Percentiles rank a stretch among this genome's conserved stretches.
phyloP scores from a whole-genome alignment of 2,888 invertebrate species.

The Trisateles emortualis region DNA sequence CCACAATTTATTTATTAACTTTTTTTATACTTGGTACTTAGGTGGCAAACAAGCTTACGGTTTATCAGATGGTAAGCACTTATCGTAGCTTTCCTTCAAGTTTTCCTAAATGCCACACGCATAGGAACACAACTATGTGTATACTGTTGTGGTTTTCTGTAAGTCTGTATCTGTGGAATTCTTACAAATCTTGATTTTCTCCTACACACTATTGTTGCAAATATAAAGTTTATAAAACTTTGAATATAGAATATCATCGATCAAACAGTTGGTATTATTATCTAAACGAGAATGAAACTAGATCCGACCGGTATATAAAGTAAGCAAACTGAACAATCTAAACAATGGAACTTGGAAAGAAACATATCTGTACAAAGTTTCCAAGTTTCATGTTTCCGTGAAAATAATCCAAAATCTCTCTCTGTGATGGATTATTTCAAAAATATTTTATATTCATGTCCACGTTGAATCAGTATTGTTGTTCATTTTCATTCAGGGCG shows the following conservation, averaged over 20 bases:
- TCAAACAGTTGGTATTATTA: background rate
- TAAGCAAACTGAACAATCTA: conserved; percentile 17
- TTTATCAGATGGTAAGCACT: no score
- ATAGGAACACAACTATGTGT: no score
- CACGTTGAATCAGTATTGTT: conserved; percentile 67
- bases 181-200: background rate
- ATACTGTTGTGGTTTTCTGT: no score
- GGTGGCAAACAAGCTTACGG: no score
- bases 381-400: conserved; percentile 18
- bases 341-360: conserved; percentile 19
- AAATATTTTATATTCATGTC: conserved; percentile 62
- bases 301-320: background rate
- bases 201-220: background rate
- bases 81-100: no score
- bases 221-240: background rate
- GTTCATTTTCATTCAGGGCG: conserved; percentile 78
- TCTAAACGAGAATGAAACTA: background rate
- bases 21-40: no score
- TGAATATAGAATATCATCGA: background rate
- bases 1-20: no score
- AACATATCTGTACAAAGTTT: conserved; percentile 22
- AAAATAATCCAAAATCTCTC: conserved; percentile 32
- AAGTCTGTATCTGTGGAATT: no score
- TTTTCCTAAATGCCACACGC: no score
- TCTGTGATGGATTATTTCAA: conserved; percentile 50